A percentile compares a stretch with the other conserved stretches of the same genome.
Evolutionary conservation across 2,888 invertebrate species (phyloP).

Genomic region (Cosmorhoe ocellata): DNA sequence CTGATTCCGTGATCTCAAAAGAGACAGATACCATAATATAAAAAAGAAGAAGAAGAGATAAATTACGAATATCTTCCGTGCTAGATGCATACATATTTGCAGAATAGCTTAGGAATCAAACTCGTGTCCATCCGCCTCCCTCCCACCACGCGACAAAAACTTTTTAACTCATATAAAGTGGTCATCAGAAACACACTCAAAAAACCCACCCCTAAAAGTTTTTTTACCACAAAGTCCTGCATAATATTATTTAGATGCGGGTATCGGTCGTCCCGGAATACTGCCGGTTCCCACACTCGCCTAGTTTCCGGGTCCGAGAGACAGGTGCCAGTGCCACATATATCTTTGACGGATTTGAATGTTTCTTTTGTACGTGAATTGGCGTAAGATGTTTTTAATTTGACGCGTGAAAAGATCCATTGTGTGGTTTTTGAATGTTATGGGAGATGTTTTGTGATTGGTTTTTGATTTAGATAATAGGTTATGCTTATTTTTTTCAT

Average conservation of each 20-base stretch:
- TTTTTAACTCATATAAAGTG: too few relatives aligned
- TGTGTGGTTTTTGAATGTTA: conserved; percentile 4
- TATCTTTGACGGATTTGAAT: conserved; percentile 5
- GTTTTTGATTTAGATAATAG: conserved; percentile 6
- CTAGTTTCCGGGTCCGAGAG: conserved; percentile 40
- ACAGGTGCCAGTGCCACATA: conserved; percentile 22
- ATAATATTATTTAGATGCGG: conserved; percentile 18
- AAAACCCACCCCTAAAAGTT: not conserved
- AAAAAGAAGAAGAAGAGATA: too few relatives aligned
- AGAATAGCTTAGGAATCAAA: too few relatives aligned
- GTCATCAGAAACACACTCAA: conserved; percentile 1
- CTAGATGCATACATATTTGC: too few relatives aligned
- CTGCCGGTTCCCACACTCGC: conserved; percentile 16
- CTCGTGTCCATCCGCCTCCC: too few relatives aligned
- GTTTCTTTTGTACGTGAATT: conserved; percentile 14
- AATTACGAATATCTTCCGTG: too few relatives aligned
- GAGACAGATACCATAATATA: too few relatives aligned
- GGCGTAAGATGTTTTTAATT: conserved; percentile 19
- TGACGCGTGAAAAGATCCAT: conserved; percentile 10
- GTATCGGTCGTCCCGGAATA: conserved; percentile 11
- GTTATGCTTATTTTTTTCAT: not conserved
- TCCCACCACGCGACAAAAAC: too few relatives aligned
- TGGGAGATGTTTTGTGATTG: not conserved
- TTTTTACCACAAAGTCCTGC: conserved; percentile 7
- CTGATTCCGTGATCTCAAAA: too few relatives aligned